Evolutionary conservation across 2,888 invertebrate genomes (phyloP).

Genomic region (Odontomyia ornata): DNA sequence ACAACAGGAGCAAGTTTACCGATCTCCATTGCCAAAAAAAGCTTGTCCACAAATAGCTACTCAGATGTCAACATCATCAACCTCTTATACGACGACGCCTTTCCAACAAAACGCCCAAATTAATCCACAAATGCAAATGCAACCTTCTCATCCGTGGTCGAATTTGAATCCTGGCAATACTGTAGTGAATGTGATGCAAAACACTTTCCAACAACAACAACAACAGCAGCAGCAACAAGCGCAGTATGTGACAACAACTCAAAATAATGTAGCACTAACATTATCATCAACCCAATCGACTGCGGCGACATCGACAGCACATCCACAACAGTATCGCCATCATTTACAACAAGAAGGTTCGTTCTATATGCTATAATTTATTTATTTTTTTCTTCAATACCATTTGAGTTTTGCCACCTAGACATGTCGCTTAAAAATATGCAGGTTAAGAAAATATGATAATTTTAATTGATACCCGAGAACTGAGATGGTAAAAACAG

Average conservation of each 20-base stretch:
- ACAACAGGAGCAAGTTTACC: constrained; percentile 67
- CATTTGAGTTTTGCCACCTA: neutral
- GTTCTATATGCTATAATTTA: constrained; percentile 59
- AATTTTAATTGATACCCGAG: constrained; percentile 27
- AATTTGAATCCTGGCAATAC: constrained; percentile 41
- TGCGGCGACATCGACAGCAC: constrained; percentile 56
- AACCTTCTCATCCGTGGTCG: constrained; percentile 33
- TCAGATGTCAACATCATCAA: constrained; percentile 55
- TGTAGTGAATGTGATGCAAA: constrained; percentile 50
- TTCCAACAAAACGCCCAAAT: constrained; percentile 26
- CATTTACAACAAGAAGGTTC: constrained; percentile 69
- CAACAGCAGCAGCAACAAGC: constrained; percentile 56
- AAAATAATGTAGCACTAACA: constrained; percentile 65
- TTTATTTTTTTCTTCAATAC: neutral
- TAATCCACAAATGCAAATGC: constrained; percentile 38
- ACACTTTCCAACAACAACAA: constrained; percentile 60
- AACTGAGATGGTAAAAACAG: constrained; percentile 39
- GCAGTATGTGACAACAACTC: constrained; percentile 14
- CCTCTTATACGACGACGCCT: neutral
- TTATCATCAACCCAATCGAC: constrained; percentile 54
- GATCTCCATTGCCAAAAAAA: constrained; percentile 60
- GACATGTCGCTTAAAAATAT: neutral
- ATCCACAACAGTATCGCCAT: constrained; percentile 64
- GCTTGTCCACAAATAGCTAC: constrained; percentile 62
- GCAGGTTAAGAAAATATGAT: neutral